phyloP scores from a whole-genome alignment of 1,140 invertebrate genomes.

The Orchestia grillus region DNA sequence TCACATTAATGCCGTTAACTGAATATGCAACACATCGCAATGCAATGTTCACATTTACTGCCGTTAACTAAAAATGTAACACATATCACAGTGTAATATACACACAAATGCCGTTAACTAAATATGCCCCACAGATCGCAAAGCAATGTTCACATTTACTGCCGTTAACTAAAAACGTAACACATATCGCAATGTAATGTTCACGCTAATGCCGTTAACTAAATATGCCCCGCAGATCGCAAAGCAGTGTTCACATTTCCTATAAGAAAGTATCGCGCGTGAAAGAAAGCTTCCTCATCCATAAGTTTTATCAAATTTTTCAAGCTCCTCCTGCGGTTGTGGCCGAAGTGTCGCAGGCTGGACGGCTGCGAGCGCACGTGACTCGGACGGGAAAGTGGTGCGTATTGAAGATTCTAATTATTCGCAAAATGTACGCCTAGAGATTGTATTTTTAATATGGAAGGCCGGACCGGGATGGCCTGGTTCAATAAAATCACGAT shows the following conservation, averaged over 20 bases:
- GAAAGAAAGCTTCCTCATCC: not conserved
- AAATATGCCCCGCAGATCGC: not conserved
- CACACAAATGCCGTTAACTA: too few relatives aligned
- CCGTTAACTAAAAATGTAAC: too few relatives aligned
- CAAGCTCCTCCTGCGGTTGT: not conserved
- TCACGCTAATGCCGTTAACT: not conserved
- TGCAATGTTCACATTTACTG: too few relatives aligned
- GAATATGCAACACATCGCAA: too few relatives aligned
- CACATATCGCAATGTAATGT: too few relatives aligned
- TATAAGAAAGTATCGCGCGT: not conserved
- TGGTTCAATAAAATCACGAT: not conserved
- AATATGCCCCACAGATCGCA: too few relatives aligned
- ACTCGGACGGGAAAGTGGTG: not conserved
- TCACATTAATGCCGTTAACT: too few relatives aligned
- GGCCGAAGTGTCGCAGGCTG: not conserved
- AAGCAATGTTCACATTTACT: not conserved
- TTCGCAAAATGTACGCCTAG: not conserved
- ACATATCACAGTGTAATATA: too few relatives aligned
- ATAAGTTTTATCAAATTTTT: not conserved
- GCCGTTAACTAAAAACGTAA: too few relatives aligned
- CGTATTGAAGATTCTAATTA: not conserved
- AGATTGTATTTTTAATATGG: not conserved
- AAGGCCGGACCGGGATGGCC: not conserved
- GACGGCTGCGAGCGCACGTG: not conserved
- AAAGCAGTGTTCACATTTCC: not conserved